phyloP scores from a whole-genome alignment of 1,140 invertebrate genomes.

The Dreissena polymorpha region DNA sequence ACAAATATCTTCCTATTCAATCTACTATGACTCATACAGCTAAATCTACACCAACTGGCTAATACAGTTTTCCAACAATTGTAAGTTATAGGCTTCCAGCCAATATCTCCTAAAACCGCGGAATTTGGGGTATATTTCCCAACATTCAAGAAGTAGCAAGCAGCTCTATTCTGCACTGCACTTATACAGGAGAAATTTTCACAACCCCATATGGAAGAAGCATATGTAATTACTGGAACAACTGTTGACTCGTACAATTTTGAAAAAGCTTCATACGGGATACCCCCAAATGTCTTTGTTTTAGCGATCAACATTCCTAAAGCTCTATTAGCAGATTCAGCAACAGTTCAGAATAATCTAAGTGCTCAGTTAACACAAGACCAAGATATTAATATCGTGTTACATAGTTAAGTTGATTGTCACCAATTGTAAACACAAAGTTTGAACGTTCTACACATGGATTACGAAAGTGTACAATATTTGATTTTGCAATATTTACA shows the following conservation, averaged over 20 bases:
- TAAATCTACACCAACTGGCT: neutral
- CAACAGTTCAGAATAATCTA: neutral
- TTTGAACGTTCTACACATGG: conserved; percentile 11
- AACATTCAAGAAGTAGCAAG: conserved; percentile 41
- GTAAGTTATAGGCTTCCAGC: neutral
- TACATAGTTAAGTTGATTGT: conserved; percentile 37
- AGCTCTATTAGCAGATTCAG: neutral
- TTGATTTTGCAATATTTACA: conserved; percentile 45
- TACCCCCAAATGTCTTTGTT: neutral
- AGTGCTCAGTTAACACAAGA: conserved; percentile 13
- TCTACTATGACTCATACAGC: neutral
- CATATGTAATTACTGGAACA: conserved; percentile 39
- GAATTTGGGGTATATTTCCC: conserved; percentile 31
- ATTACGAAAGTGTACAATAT: conserved; percentile 52
- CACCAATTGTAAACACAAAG: conserved; percentile 39
- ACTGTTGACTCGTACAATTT: conserved; percentile 11
- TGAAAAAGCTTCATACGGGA: conserved; percentile 24
- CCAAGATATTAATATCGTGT: conserved; percentile 46
- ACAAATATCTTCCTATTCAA: conserved; percentile 20
- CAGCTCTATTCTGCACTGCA: conserved; percentile 44
- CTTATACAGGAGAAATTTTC: conserved; percentile 22
- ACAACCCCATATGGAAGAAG: conserved; percentile 46
- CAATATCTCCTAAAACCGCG: conserved; percentile 25
- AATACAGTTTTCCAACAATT: neutral
- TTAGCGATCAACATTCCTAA: conserved; percentile 8